Evolutionary conservation across 1,140 invertebrate genomes (phyloP).

Genomic region (Hetaerina americana): DNA sequence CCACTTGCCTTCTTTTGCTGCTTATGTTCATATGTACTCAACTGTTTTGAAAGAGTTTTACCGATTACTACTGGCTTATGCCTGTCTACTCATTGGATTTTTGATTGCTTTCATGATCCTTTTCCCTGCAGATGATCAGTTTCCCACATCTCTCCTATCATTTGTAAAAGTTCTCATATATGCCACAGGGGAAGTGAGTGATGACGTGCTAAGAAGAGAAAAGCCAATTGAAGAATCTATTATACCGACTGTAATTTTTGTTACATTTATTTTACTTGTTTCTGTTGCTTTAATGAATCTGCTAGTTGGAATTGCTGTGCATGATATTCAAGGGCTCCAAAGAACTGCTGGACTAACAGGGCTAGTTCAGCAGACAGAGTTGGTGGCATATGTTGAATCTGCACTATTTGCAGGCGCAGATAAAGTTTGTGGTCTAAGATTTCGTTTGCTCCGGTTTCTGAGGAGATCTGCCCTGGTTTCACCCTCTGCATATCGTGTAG

Average conservation of each 20-base stretch:
- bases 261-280: conserved; percentile 59
- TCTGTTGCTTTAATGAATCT: conserved; percentile 73
- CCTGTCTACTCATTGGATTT: conserved; percentile 69
- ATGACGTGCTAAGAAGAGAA: conserved; percentile 46
- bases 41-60: conserved; percentile 73
- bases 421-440: conserved; percentile 33
- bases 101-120: conserved; percentile 77
- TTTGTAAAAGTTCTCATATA: conserved; percentile 73
- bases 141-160: conserved; percentile 61
- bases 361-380: conserved; percentile 59
- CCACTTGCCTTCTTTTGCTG: conserved; percentile 68
- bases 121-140: conserved; percentile 63
- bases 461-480: conserved; percentile 60
- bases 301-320: conserved; percentile 63
- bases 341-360: conserved; percentile 62
- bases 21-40: conserved; percentile 78
- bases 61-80: conserved; percentile 68
- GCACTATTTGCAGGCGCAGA: conserved; percentile 54
- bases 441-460: conserved; percentile 43
- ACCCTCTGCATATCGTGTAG: conserved; percentile 58
- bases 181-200: conserved; percentile 78
- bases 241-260: conserved; percentile 41
- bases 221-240: conserved; percentile 35
- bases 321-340: conserved; percentile 59
- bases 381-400: conserved; percentile 59